Evolutionary conservation across 2,888 invertebrate species (phyloP), one percentile per base, ranked within the genome.

Genomic region (Cordilura impudica): DNA sequence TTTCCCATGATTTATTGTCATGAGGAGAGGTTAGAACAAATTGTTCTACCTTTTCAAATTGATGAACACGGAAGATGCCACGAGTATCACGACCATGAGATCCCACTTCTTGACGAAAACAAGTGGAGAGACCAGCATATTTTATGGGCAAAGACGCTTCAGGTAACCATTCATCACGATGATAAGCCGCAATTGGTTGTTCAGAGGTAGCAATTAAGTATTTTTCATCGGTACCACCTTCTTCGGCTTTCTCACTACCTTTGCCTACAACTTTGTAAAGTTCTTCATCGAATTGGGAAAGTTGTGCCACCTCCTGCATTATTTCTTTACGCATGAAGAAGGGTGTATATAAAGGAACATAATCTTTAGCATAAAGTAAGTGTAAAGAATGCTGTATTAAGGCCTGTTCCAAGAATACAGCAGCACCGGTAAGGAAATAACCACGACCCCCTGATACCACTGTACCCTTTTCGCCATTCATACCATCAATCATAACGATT

Each of bases 1-100:
- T 96, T 87, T 94, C 93, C 99, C 99, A 99, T 0, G 99, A 99
- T 85, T 96, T 95, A 87, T 97, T 94, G 87, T 99, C 99, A 87
- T 96, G 95, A 0, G 99, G 99, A 0, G 99, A 99, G 0, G 99
- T 98, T 19, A 99, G 90, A 60, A 97, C 97, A 90, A 99, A 99
- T 90, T 99, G 99, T 90, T 99, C 99, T 2, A 98, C 94, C 93
- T 99, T 99, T 91, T 99, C 99, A 91, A 99, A 99, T 89, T 99
- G 99, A 92, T 99, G 99, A 12, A 99, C 99, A 83, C 99, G 93
- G 91, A 99, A 99, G 82, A 99, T 99, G 53, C 99, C 99, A 70
- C 99, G 92, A 0, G 99, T 99, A 88, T 99, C 99, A 7, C 99
- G 93, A 0, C 99, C 99, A 90, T 99, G 99, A 2, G 98, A 98